phyloP scores from a whole-genome alignment of 2,888 invertebrate species.

The Hofmannophila pseudospretella region DNA sequence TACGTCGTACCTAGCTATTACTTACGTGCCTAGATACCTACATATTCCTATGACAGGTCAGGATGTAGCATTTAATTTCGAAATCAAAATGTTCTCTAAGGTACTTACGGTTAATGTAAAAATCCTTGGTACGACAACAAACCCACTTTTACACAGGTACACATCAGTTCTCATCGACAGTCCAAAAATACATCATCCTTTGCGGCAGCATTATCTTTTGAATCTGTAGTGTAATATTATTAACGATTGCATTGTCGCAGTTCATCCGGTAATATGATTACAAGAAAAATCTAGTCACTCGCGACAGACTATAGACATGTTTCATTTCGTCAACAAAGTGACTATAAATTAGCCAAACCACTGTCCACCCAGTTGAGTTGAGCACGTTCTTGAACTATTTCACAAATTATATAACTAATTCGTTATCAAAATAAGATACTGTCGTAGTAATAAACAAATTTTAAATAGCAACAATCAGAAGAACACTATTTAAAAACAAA shows the following conservation, averaged over 20 bases:
- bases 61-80: not conserved
- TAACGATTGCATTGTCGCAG: conserved; percentile 38
- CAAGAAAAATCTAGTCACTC: conserved; percentile 24
- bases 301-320: conserved; percentile 26
- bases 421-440: too few relatives aligned
- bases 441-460: too few relatives aligned
- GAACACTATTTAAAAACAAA: too few relatives aligned
- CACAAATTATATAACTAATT: too few relatives aligned
- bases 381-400: too few relatives aligned
- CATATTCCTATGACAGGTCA: too few relatives aligned
- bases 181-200: conserved; percentile 38
- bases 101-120: conserved; percentile 19
- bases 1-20: conserved; percentile 21
- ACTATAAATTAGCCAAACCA: too few relatives aligned
- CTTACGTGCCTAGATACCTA: not conserved
- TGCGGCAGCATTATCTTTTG: conserved; percentile 39
- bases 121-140: conserved; percentile 11
- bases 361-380: too few relatives aligned
- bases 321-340: conserved; percentile 36
- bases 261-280: conserved; percentile 25
- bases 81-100: not conserved
- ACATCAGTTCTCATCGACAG: conserved; percentile 30
- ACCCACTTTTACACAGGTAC: conserved; percentile 19
- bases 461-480: too few relatives aligned
- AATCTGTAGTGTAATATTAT: conserved; percentile 38